Evolutionary conservation across 2,888 invertebrate genomes (phyloP), one percentile per base, ranked within the genome.

Genomic region (Operophtera brumata): DNA sequence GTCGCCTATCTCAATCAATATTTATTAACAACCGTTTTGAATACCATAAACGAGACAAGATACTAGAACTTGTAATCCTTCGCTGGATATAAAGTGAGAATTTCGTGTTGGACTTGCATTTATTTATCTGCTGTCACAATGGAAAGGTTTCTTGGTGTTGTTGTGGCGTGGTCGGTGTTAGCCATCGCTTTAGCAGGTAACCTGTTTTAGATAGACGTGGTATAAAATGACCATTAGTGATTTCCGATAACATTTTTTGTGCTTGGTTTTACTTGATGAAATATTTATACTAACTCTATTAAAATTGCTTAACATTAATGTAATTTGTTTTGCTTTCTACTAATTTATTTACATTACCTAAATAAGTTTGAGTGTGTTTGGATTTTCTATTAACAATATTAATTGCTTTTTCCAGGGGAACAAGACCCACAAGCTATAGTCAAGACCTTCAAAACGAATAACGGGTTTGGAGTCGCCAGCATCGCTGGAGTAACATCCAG

Each of bases 21-120:
- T 75, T 70, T 69, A 80, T 79, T 77, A 80, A 75, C 76, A 75
- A 79, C 81, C 82, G 83, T 82, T 84, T 72, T 66, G 57, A 60
- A 64, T 56, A 67, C 70, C 69, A 72, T 75, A 75, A 73, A 72
- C 69, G 60, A 66, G 73, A 26, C 10, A 14, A 32, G 13, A 44
- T n/a, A 12, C 25, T 41, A 47, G 36, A 77, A 76, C 76, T 77
- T 71, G 73, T 78, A 75, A 75, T 77, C 74, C 77, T 64, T 70
- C 69, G 69, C 69, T 64, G 64, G 75, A 83, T 85, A 85, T 82
- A 84, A 78, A 73, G 67, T 77, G 72, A 67, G 73, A 69, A 66
- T 62, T 67, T 64, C 67, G 64, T 63, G 67, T 63, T 64, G 58
- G 59, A 64, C 62, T 69, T 79, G 78, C 83, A 84, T 82, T 84